phyloP scores from a whole-genome alignment of 2,113 vertebrate species.

The Catharus fuscescens region DNA sequence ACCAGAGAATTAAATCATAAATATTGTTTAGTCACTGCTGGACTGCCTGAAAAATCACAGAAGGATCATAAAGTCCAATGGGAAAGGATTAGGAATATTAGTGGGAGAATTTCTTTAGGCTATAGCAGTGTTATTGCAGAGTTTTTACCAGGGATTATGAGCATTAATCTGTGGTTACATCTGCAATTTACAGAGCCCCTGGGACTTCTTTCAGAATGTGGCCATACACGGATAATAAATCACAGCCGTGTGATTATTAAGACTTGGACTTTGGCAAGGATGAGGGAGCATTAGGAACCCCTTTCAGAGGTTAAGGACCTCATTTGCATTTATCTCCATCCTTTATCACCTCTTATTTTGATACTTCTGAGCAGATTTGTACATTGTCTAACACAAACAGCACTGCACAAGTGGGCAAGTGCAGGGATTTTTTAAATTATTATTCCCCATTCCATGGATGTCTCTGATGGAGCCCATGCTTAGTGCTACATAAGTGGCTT shows the following conservation, averaged over 20 bases:
- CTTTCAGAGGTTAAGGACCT: background rate
- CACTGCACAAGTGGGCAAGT: background rate
- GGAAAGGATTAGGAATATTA: conserved; percentile 58
- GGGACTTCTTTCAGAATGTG: conserved; percentile 11
- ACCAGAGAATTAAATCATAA: conserved; percentile 40
- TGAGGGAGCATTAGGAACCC: background rate
- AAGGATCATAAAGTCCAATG: conserved; percentile 41
- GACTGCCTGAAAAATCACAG: conserved; percentile 45
- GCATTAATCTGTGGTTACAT: conserved; percentile 54
- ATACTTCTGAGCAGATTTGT: background rate
- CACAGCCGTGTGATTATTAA: background rate
- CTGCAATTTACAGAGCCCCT: conserved; percentile 23
- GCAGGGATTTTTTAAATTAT: rapidly evolving
- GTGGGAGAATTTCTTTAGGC: conserved; percentile 32
- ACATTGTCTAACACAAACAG: background rate
- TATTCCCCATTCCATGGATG: background rate
- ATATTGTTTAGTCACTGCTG: conserved; percentile 40
- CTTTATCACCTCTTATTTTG: background rate
- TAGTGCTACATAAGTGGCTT: background rate
- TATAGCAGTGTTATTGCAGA: conserved; percentile 41
- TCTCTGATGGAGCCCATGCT: background rate
- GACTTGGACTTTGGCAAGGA: background rate
- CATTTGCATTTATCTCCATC: background rate
- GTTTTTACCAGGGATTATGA: conserved; percentile 55
- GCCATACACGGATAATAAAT: background rate